A percentile compares a stretch with the other conserved stretches of the same genome.
phyloP scores from a whole-genome alignment of 2,113 vertebrate species.

The Menura novaehollandiae region DNA sequence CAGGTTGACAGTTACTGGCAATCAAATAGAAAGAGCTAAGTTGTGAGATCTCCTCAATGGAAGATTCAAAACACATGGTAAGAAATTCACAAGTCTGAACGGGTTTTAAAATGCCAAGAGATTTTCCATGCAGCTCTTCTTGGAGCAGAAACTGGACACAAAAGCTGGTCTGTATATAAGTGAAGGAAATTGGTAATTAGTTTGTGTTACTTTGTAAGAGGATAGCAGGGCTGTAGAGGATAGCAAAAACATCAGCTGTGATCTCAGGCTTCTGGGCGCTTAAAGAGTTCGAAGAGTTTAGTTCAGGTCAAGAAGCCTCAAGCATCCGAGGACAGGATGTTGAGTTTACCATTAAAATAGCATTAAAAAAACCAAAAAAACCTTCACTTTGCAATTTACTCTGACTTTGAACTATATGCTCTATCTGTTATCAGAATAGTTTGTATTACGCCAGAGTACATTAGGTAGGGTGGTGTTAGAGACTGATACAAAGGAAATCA shows the following conservation, averaged over 20 bases:
- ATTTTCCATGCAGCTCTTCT: neutral
- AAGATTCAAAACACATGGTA: neutral
- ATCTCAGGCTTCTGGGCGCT: neutral
- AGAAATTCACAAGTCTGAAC: neutral
- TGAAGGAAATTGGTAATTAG: neutral
- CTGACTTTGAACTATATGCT: neutral
- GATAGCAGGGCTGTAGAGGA: too few species aligned
- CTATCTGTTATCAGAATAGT: neutral
- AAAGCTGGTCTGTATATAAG: neutral
- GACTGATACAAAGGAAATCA: neutral
- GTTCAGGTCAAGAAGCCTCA: neutral
- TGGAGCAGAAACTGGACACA: neutral
- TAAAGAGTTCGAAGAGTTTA: neutral
- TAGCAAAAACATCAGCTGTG: neutral
- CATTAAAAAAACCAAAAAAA: neutral
- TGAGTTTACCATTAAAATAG: neutral
- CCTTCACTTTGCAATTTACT: neutral
- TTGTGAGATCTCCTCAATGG: neutral
- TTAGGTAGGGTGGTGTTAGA: neutral
- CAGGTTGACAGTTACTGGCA: neutral
- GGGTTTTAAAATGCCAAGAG: neutral
- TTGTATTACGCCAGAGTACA: neutral
- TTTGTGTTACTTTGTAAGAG: neutral
- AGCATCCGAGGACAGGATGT: neutral
- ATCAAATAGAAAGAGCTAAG: neutral